Conservation (phyloP, 2,888 invertebrate species). For the Leucania comma region DNA sequence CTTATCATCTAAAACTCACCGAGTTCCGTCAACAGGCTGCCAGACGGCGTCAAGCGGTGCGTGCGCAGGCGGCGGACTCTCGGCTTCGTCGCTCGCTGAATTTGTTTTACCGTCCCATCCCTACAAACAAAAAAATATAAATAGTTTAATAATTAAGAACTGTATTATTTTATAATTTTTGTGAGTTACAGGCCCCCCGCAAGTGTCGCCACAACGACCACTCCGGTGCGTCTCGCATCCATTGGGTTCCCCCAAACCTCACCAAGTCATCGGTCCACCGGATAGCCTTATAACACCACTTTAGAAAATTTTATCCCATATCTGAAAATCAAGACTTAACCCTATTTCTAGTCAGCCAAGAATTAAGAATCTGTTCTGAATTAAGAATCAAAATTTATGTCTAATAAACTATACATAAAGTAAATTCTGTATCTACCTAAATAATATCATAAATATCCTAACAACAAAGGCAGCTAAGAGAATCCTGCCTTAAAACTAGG, state of each 20-base stretch:
- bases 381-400: neutral
- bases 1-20: conserved; percentile 82
- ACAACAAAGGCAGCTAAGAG: conserved; percentile 11
- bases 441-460: conserved; percentile 6
- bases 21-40: conserved; percentile 94
- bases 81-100: conserved; percentile 75
- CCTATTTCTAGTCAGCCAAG: too few relatives aligned
- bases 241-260: too few relatives aligned
- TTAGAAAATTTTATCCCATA: too few relatives aligned
- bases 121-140: conserved; percentile 68
- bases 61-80: conserved; percentile 91
- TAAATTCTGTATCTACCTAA: too few relatives aligned
- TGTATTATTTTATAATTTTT: too few relatives aligned
- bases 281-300: too few relatives aligned
- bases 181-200: too few relatives aligned
- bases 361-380: neutral
- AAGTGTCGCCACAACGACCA: too few relatives aligned
- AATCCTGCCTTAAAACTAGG: conserved; percentile 4
- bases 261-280: too few relatives aligned
- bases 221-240: too few relatives aligned
- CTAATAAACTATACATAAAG: neutral
- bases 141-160: neutral
- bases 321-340: too few relatives aligned
- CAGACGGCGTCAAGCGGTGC: conserved; percentile 94
- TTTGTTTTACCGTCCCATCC: conserved; percentile 84